These are phyloP conservation scores for Clinocottus analis DNA, from an alignment of 2,113 vertebrate genomes.

Conservation along the genomic window DNA sequence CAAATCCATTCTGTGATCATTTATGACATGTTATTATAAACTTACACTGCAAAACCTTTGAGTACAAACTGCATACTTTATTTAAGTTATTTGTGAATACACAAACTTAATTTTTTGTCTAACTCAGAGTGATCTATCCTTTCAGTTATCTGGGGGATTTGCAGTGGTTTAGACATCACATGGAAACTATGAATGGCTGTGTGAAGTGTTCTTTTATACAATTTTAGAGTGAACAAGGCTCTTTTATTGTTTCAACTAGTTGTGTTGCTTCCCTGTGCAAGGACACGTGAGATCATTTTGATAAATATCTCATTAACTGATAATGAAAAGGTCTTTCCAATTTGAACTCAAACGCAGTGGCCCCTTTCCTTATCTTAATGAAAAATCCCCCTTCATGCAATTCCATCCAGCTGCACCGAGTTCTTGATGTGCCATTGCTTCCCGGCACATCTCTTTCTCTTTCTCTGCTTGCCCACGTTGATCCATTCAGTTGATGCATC, in stretches of 20 bases:
- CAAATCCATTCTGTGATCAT: not conserved
- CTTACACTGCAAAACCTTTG: not conserved
- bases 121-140: not conserved
- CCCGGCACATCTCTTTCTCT: not conserved
- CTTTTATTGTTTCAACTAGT: not conserved
- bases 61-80: not conserved
- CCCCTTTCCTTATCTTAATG: not conserved
- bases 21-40: not conserved
- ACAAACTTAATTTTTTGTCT: not conserved
- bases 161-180: not conserved
- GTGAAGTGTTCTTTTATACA: not conserved
- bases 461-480: constrained; percentile 34
- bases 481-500: constrained; percentile 49
- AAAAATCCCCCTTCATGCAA: not conserved
- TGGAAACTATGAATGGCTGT: not conserved
- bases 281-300: constrained; percentile 28
- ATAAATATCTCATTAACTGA: constrained; percentile 62
- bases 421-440: constrained; percentile 32
- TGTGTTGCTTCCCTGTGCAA: constrained; percentile 10
- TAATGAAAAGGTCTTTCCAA: constrained; percentile 29
- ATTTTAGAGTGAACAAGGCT: not conserved
- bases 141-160: not conserved
- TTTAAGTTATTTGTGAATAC: not conserved
- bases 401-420: constrained; percentile 13
- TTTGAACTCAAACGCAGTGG: not conserved